These are phyloP conservation scores for Rhorus exstirpatorius DNA, from an alignment of 2,888 invertebrate genomes.

Conservation along the genomic window DNA sequence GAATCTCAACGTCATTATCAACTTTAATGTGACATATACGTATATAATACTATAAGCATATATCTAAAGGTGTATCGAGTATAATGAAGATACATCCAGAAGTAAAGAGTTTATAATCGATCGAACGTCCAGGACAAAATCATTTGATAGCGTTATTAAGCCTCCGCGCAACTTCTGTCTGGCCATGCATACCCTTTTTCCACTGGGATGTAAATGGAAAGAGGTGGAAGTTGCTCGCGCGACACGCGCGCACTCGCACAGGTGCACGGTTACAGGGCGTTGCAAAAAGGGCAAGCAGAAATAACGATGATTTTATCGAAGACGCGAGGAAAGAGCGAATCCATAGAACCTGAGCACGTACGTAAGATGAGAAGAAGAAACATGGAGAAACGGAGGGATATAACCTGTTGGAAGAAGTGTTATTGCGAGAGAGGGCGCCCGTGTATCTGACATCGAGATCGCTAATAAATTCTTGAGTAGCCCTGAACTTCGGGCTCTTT, in stretches of 20 bases:
- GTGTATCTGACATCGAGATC: conserved; percentile 82
- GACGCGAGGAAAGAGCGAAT: conserved; percentile 58
- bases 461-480: conserved; percentile 82
- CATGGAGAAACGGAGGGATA: conserved; percentile 14
- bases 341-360: not conserved
- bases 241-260: conserved; percentile 69
- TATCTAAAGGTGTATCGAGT: not conserved
- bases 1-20: too few relatives aligned
- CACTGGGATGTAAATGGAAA: conserved; percentile 1
- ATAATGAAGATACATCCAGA: conserved; percentile 6
- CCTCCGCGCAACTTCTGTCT: conserved; percentile 28
- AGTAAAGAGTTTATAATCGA: conserved; percentile 58
- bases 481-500: conserved; percentile 74
- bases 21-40: too few relatives aligned
- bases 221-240: conserved; percentile 49
- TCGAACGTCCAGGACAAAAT: conserved; percentile 62
- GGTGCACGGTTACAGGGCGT: conserved; percentile 75
- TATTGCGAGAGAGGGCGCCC: conserved; percentile 77
- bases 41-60: too few relatives aligned
- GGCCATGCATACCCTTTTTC: conserved; percentile 23
- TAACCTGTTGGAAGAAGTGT: conserved; percentile 84
- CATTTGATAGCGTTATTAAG: conserved; percentile 67
- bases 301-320: conserved; percentile 82
- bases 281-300: conserved; percentile 79
- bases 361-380: conserved; percentile 13